Conservation (phyloP, 2,888 invertebrate species). For the Lathronympha strigana region DNA sequence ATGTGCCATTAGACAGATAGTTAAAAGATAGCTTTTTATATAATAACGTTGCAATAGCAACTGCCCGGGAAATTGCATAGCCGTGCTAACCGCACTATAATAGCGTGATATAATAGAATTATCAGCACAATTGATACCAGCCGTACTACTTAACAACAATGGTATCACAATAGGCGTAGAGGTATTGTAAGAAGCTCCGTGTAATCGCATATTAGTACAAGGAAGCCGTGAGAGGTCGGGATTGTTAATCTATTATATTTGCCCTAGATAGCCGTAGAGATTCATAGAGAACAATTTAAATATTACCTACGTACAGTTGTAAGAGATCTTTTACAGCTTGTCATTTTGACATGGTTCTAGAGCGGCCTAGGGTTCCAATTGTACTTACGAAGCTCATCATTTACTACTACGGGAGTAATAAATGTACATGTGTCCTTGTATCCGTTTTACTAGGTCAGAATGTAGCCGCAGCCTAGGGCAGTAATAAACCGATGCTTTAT, state of each 20-base stretch:
- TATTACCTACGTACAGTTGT: not conserved
- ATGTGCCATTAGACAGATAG: no score
- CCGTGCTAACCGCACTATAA: no score
- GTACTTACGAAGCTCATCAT: no score
- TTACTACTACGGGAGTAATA: no score
- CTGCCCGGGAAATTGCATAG: no score
- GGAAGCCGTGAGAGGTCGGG: constrained; percentile 11
- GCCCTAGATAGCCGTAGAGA: constrained; percentile 7
- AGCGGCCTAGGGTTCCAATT: no score
- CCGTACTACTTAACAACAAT: constrained; percentile 17
- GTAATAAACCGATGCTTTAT: constrained; percentile 19
- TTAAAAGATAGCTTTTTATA: no score
- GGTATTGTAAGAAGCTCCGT: constrained; percentile 8
- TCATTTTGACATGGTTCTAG: no score
- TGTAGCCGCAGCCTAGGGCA: not conserved
- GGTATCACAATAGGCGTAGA: constrained; percentile 22
- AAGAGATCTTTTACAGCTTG: no score
- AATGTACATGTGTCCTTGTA: not conserved
- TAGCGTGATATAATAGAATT: not conserved
- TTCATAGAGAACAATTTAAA: constrained; percentile 8
- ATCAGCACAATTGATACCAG: constrained; percentile 12
- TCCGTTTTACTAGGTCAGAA: not conserved
- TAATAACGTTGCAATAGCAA: no score
- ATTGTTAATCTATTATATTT: constrained; percentile 21
- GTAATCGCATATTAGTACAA: constrained; percentile 20